phyloP scores from a whole-genome alignment of 2,113 vertebrate genomes.

The Hemibates koningsi region DNA sequence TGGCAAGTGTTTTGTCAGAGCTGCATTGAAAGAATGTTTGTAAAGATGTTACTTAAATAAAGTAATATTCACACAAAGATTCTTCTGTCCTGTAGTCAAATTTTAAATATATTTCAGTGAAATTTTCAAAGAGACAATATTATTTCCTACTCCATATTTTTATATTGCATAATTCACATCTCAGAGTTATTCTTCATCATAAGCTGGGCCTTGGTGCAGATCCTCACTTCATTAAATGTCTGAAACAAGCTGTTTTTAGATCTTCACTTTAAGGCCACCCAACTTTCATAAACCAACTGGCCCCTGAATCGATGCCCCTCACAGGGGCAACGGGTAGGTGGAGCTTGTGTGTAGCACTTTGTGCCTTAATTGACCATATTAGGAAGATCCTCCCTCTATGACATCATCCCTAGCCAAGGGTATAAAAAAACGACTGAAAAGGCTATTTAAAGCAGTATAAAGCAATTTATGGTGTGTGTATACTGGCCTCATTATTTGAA shows the following conservation, averaged over 20 bases:
- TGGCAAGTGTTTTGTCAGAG: slow-evolving; percentile 42
- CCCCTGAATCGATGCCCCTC: not conserved
- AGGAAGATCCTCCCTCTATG: not conserved
- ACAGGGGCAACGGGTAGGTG: not conserved
- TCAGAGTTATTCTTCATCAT: not conserved
- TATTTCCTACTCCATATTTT: not conserved
- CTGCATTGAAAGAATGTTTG: slow-evolving; percentile 34
- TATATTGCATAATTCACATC: not conserved
- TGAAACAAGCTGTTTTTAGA: not conserved
- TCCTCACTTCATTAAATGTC: not conserved
- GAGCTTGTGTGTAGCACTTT: not conserved
- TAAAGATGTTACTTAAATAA: slow-evolving; percentile 50
- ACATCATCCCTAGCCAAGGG: not conserved
- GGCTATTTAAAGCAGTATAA: not conserved
- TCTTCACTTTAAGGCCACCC: not conserved
- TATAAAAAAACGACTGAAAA: not conserved
- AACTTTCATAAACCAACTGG: not conserved
- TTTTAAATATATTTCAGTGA: not conserved
- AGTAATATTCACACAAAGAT: slow-evolving; percentile 23
- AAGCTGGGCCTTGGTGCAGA: not conserved
- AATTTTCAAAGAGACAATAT: accelerated
- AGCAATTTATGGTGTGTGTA: too few relatives aligned
- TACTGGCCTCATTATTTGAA: not conserved
- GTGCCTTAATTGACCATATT: not conserved
- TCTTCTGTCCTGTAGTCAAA: not conserved